Evolutionary conservation across 2,797 vertebrate species (phyloP).

Genomic region (Poecilia picta): DNA sequence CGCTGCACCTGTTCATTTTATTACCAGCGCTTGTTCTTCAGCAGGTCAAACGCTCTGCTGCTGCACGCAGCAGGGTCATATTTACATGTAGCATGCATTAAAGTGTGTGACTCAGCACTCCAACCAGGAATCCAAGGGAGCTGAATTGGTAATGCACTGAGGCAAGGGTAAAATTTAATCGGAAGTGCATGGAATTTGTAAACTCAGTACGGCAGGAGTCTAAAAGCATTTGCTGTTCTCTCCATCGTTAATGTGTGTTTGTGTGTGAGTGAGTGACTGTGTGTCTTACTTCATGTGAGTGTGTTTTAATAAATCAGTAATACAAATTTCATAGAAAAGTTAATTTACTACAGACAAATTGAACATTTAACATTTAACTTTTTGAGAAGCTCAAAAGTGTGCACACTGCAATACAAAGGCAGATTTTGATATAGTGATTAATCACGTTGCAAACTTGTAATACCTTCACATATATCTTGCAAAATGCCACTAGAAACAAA

Average conservation of each 20-base stretch:
- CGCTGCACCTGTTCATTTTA: slow-evolving; percentile 53
- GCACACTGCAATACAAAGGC: neutral
- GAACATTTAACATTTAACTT: too few species aligned
- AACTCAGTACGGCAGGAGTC: neutral
- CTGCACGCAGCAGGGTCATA: slow-evolving; percentile 29
- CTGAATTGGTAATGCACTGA: slow-evolving; percentile 15
- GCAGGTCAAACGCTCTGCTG: slow-evolving; percentile 3
- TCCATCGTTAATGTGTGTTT: neutral
- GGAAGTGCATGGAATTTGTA: slow-evolving; percentile 14
- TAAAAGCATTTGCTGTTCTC: slow-evolving; percentile 29
- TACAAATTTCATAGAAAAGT: too few species aligned
- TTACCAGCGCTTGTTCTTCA: slow-evolving; percentile 23
- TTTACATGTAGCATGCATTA: slow-evolving; percentile 11
- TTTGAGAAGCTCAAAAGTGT: neutral
- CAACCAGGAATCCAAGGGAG: slow-evolving; percentile 12
- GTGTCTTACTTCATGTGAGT: too few species aligned
- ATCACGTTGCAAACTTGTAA: neutral
- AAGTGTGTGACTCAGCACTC: slow-evolving; percentile 37
- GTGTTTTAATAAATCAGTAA: too few species aligned
- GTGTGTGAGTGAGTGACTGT: too few species aligned
- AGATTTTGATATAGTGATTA: neutral
- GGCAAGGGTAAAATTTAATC: slow-evolving; percentile 26
- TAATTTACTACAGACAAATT: too few species aligned
- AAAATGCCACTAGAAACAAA: neutral
- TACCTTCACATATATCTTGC: neutral